These are phyloP conservation scores for Anastatus disparis DNA, from an alignment of 1,140 invertebrate species.

Conservation along the genomic window DNA sequence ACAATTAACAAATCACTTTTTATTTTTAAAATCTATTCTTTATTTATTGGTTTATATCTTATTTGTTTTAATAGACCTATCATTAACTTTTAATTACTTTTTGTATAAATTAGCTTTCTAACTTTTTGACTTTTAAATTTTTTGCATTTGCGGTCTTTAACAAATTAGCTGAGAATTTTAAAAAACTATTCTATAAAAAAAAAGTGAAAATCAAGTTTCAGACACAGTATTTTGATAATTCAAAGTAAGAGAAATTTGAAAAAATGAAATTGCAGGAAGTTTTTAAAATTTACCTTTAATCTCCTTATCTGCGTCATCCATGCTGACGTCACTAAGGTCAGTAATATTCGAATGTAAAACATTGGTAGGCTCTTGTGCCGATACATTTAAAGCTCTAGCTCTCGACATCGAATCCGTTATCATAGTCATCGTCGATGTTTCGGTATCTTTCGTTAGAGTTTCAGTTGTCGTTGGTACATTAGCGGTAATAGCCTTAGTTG, in stretches of 20 bases:
- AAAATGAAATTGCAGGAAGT: not conserved
- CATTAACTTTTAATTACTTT: too few relatives aligned
- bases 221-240: too few relatives aligned
- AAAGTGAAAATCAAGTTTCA: not conserved
- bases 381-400: slow-evolving; percentile 59
- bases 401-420: slow-evolving; percentile 40
- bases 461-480: not conserved
- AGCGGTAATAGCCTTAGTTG: too few relatives aligned
- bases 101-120: too few relatives aligned
- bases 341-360: slow-evolving; percentile 62
- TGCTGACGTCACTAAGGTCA: slow-evolving; percentile 76
- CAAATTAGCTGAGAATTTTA: too few relatives aligned
- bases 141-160: too few relatives aligned
- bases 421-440: not conserved
- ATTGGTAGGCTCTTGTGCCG: slow-evolving; percentile 59
- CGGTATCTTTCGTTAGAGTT: not conserved
- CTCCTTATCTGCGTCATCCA: slow-evolving; percentile 73
- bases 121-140: too few relatives aligned
- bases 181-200: not conserved
- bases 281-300: slow-evolving; percentile 53
- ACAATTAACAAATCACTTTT: too few relatives aligned
- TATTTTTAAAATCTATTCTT: too few relatives aligned
- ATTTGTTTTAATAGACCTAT: too few relatives aligned
- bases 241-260: not conserved
- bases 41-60: too few relatives aligned